phyloP scores from a whole-genome alignment of 2,888 invertebrate species.

The Magallana nippona region DNA sequence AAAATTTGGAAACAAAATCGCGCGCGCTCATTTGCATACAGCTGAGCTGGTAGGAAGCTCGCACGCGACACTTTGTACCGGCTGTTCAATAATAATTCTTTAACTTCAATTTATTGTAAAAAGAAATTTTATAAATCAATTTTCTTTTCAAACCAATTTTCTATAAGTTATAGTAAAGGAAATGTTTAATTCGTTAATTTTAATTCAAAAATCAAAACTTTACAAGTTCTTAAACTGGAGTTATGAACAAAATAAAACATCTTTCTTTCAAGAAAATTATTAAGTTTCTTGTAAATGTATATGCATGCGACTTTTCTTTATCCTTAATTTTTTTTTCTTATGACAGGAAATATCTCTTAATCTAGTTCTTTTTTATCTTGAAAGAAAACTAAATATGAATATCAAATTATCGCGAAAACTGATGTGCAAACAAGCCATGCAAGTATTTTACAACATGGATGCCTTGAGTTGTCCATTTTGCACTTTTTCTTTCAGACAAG shows the following conservation, averaged over 20 bases:
- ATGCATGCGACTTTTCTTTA: too few relatives aligned
- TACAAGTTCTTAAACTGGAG: too few relatives aligned
- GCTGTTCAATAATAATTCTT: neutral
- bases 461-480: neutral
- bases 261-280: too few relatives aligned
- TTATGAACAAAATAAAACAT: too few relatives aligned
- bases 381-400: constrained; percentile 1
- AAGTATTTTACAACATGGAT: neutral
- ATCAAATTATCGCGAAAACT: constrained; percentile 3
- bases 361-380: neutral
- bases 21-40: constrained; percentile 59
- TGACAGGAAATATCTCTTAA: too few relatives aligned
- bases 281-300: too few relatives aligned
- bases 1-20: constrained; percentile 16
- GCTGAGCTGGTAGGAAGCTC: constrained; percentile 41
- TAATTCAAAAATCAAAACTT: too few relatives aligned
- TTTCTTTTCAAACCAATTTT: too few relatives aligned
- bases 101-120: neutral
- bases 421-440: constrained; percentile 8
- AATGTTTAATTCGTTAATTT: too few relatives aligned
- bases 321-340: too few relatives aligned
- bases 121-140: neutral
- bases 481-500: neutral
- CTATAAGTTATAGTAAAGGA: too few relatives aligned
- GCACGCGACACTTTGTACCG: constrained; percentile 19